Evolutionary conservation across 2,113 vertebrate species (phyloP).

Genomic region (Callipepla californica): DNA sequence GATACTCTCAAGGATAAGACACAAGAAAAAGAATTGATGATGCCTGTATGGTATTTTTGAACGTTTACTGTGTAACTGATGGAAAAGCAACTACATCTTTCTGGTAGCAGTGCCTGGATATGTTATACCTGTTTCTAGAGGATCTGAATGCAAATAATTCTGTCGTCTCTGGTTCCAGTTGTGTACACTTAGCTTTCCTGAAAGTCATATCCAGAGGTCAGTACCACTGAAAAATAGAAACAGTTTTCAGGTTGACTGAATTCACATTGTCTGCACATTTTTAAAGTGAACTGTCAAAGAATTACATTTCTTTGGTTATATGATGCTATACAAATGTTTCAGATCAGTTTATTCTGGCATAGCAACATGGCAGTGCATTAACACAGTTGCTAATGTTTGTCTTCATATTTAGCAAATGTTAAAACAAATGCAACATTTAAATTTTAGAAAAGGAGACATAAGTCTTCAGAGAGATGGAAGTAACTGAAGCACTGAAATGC

Average conservation of each 20-base stretch:
- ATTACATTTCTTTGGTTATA: background rate
- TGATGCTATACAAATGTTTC: background rate
- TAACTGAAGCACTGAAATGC: background rate
- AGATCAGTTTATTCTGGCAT: background rate
- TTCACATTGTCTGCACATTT: background rate
- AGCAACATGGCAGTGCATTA: background rate
- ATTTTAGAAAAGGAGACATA: background rate
- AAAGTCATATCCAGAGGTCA: background rate
- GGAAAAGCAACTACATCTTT: background rate
- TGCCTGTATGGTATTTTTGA: background rate
- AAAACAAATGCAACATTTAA: background rate
- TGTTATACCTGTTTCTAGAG: background rate
- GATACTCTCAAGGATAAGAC: background rate
- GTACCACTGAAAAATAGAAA: background rate
- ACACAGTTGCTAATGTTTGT: fast-evolving
- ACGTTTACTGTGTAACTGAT: background rate
- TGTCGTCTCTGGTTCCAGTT: background rate
- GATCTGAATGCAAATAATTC: background rate
- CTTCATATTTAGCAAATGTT: background rate
- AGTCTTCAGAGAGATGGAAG: background rate
- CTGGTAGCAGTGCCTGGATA: background rate
- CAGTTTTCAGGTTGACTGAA: background rate
- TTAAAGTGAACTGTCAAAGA: background rate
- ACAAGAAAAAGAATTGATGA: background rate
- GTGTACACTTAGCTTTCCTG: background rate